Evolutionary conservation across 2,113 vertebrate species (phyloP).

Genomic region (Melanostigma gelatinosum): DNA sequence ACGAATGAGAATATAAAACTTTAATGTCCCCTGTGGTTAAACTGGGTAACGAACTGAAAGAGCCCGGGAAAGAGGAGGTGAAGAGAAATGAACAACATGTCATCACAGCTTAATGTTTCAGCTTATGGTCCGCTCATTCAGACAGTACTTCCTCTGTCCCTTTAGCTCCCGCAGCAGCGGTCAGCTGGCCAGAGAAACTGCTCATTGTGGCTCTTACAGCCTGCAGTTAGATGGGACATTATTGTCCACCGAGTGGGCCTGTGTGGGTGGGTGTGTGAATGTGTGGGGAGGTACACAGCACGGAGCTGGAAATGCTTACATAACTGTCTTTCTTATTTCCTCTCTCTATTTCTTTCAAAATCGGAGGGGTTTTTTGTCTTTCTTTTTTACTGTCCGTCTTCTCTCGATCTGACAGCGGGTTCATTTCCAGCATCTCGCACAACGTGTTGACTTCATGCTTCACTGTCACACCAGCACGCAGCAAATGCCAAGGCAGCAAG

Average conservation of each 20-base stretch:
- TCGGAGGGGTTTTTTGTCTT: not conserved
- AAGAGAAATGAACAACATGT: conserved; percentile 32
- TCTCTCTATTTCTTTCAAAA: conserved; percentile 12
- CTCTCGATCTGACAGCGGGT: conserved; percentile 15
- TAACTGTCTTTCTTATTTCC: conserved; percentile 39
- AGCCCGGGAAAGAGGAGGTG: conserved; percentile 16
- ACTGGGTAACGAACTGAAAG: conserved; percentile 33
- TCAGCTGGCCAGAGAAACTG: conserved; percentile 57
- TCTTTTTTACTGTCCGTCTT: not conserved
- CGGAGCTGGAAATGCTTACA: conserved; percentile 61
- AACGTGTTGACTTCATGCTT: conserved; percentile 10
- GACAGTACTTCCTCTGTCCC: conserved; percentile 30
- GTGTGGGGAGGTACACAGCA: conserved; percentile 51
- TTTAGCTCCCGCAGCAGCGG: conserved; percentile 29
- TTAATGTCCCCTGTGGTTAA: conserved; percentile 47
- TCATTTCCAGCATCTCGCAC: conserved; percentile 28
- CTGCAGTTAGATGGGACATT: conserved; percentile 66
- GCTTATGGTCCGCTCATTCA: conserved; percentile 10
- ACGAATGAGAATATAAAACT: conserved; percentile 61
- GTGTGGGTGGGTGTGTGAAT: conserved; percentile 65
- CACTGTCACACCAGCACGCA: conserved; percentile 35
- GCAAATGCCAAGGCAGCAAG: conserved; percentile 34
- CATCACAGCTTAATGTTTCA: conserved; percentile 31
- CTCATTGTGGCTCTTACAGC: conserved; percentile 59
- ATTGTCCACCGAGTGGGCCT: conserved; percentile 60